phyloP scores from a whole-genome alignment of 2,888 invertebrate species.

The Eubasilissa splendida region DNA sequence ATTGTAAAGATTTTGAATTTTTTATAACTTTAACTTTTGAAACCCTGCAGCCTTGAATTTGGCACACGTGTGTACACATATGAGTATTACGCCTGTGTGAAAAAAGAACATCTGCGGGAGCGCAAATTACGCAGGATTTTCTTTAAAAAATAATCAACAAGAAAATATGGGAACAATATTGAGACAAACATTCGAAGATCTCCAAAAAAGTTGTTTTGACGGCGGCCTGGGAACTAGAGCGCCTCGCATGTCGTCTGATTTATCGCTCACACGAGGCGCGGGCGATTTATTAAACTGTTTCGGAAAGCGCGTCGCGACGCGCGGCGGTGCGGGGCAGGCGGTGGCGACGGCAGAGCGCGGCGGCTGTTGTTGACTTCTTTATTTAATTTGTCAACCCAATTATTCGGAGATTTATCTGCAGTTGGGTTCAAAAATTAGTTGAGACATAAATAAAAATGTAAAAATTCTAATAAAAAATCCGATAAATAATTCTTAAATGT shows the following conservation, averaged over 20 bases:
- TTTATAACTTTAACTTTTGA: no score
- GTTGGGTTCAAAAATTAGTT: neutral
- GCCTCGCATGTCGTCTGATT: slow-evolving; percentile 28
- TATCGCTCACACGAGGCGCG: neutral
- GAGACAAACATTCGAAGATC: neutral
- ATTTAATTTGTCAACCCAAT: slow-evolving; percentile 10
- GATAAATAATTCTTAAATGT: neutral
- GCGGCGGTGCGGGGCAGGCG: neutral
- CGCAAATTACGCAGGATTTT: neutral
- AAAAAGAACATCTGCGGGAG: no score
- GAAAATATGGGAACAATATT: slow-evolving; percentile 8
- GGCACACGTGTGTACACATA: no score
- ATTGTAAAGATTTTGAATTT: no score
- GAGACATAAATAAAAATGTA: neutral
- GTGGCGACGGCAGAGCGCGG: neutral
- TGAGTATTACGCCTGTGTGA: no score
- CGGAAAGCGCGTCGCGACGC: slow-evolving; percentile 2
- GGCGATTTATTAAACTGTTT: slow-evolving; percentile 11
- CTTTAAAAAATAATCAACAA: slow-evolving; percentile 14
- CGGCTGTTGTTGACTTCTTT: neutral
- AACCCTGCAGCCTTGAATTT: no score
- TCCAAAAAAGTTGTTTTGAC: neutral
- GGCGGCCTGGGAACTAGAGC: slow-evolving; percentile 20
- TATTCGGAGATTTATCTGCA: slow-evolving; percentile 16
- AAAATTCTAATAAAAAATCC: neutral